Base-by-base conservation (phyloP, 2,888 invertebrate species). In the Germaria angustata region DNA sequence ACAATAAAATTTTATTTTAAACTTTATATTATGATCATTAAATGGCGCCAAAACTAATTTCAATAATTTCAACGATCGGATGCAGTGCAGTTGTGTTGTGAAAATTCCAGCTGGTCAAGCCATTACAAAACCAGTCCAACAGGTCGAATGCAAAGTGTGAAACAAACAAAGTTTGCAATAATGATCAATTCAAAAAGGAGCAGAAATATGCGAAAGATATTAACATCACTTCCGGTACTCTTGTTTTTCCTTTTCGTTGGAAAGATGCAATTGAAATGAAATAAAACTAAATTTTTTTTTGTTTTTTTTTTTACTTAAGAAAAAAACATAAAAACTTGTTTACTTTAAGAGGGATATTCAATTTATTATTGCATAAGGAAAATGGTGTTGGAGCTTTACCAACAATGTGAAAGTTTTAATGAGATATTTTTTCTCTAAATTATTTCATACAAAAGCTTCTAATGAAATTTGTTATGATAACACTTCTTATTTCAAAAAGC, bases 211-310 rank as follows among this genome's bases (percentile, higher is more conserved):
- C 6, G 24, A 36, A 46, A 46, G 1, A 55, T 6, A 9, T 24
- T 32, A 63, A 46, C 6, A 71, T 71, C 66, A 53, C 79, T 82
- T 82, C 82, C 82, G 82, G 69, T 76, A 82, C 82, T 82, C 79
- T 82, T 79, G 79, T 79, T 82, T 81, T 76, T 51, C 57, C 55
- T 76, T 53, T 66, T 76, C 65, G 66, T 22, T 44, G 15, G 17
- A 57, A 65, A 17, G 2, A 61, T 32, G 36, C 51, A 73, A 72
- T 66, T 9, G 34, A 72, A 79, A 46, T 39, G 32, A 53, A 65
- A 53, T 0, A 11, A 8, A n/a, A 28, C 0, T 17, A 13, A 24
- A 76, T 66, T 71, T 44, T 32, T 44, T 59, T 36, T 9, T 20
- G 22, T 63, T 17, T 55, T 15, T 32, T 4, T n/a, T 28, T n/a